phyloP scores from a whole-genome alignment of 2,113 vertebrate species.

The Spilogale gracilis region DNA sequence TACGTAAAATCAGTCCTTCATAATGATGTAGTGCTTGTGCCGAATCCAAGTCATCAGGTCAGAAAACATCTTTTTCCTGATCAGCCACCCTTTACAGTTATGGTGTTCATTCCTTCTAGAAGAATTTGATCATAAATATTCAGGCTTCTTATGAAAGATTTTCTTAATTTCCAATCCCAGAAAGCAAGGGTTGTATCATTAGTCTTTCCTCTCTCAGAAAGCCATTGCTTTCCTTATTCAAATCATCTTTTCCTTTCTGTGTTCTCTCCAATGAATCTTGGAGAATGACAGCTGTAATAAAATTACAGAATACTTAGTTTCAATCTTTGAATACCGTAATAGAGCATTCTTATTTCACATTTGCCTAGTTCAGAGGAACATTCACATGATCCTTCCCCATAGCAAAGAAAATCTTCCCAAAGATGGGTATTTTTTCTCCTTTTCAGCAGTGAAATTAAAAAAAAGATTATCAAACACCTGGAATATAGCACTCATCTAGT shows the following conservation, averaged over 20 bases:
- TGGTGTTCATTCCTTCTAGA: neutral
- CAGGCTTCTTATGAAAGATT: neutral
- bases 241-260: neutral
- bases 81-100: neutral
- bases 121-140: neutral
- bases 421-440: neutral
- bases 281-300: neutral
- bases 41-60: rapidly evolving
- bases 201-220: neutral
- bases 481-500: neutral
- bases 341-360: neutral
- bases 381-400: neutral
- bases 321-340: neutral
- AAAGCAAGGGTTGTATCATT: neutral
- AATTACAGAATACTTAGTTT: neutral
- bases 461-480: neutral
- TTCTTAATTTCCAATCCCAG: neutral
- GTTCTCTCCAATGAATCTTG: neutral
- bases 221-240: neutral
- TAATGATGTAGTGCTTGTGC: no score
- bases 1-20: neutral
- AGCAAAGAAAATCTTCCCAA: neutral
- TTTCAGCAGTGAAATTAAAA: neutral
- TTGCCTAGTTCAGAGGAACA: neutral
- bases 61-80: neutral